These are phyloP conservation scores for Heloderma charlesbogerti DNA, from an alignment of 2,113 vertebrate genomes.

Conservation along the genomic window DNA sequence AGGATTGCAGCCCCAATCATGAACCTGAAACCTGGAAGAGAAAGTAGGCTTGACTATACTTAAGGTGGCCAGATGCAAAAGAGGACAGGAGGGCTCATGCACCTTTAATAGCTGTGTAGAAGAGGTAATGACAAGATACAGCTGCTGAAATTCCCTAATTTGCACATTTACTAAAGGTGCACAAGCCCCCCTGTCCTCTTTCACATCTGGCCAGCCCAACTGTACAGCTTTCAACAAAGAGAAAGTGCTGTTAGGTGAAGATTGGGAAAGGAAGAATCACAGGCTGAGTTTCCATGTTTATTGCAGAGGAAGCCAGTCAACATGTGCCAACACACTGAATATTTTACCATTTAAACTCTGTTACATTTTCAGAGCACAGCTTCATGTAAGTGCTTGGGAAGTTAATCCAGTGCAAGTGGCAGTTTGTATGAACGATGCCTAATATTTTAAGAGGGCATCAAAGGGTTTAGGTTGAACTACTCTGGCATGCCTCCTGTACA, in stretches of 20 bases:
- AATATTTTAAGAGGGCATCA: neutral
- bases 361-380: neutral
- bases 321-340: too few relatives aligned
- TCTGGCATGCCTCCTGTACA: neutral
- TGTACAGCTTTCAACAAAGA: neutral
- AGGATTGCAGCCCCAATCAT: neutral
- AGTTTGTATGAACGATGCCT: neutral
- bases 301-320: neutral
- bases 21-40: too few relatives aligned
- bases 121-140: too few relatives aligned
- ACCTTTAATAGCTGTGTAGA: too few relatives aligned
- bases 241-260: neutral
- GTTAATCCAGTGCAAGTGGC: neutral
- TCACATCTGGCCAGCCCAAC: neutral
- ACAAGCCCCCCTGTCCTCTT: too few relatives aligned
- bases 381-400: neutral
- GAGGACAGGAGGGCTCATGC: too few relatives aligned
- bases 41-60: neutral
- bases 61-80: too few relatives aligned
- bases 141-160: too few relatives aligned
- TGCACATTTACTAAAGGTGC: too few relatives aligned
- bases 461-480: too few relatives aligned
- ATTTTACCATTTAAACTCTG: neutral
- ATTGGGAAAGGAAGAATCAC: neutral
- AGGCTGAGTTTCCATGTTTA: neutral